These are phyloP conservation scores for Parnassius apollo DNA, from an alignment of 2,888 invertebrate genomes.

Conservation along the genomic window DNA sequence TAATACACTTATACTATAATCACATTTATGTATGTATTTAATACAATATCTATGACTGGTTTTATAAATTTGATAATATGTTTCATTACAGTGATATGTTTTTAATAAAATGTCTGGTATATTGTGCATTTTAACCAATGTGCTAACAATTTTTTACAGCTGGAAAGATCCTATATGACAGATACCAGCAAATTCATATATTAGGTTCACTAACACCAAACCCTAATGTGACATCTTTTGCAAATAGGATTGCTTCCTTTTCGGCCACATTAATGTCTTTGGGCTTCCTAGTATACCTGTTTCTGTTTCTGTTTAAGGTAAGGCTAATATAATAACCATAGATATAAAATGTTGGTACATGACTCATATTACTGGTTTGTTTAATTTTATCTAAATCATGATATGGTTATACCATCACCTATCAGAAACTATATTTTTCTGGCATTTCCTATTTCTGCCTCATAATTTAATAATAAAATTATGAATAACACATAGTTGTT, in stretches of 20 bases:
- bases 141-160: slow-evolving; percentile 70
- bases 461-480: not conserved
- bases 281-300: slow-evolving; percentile 83
- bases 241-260: slow-evolving; percentile 70
- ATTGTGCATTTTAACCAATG: slow-evolving; percentile 26
- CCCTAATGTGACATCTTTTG: slow-evolving; percentile 71
- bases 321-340: slow-evolving; percentile 32
- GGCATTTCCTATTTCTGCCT: not conserved
- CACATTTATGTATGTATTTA: not conserved
- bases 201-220: slow-evolving; percentile 74
- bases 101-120: not conserved
- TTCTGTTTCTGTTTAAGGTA: slow-evolving; percentile 73
- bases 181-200: slow-evolving; percentile 82
- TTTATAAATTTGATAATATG: not conserved
- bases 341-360: too few species aligned
- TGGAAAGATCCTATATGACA: slow-evolving; percentile 82
- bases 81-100: slow-evolving; percentile 1
- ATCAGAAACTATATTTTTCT: too few species aligned
- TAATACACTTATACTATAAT: too few species aligned
- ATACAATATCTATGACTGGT: too few species aligned
- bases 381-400: not conserved
- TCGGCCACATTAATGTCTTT: slow-evolving; percentile 70
- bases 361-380: too few species aligned
- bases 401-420: too few species aligned
- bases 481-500: not conserved